Evolutionary conservation across 35 echinoderm and acorn worm genomes (phyloP).

Genomic region (Apostichopus parvimensis): DNA sequence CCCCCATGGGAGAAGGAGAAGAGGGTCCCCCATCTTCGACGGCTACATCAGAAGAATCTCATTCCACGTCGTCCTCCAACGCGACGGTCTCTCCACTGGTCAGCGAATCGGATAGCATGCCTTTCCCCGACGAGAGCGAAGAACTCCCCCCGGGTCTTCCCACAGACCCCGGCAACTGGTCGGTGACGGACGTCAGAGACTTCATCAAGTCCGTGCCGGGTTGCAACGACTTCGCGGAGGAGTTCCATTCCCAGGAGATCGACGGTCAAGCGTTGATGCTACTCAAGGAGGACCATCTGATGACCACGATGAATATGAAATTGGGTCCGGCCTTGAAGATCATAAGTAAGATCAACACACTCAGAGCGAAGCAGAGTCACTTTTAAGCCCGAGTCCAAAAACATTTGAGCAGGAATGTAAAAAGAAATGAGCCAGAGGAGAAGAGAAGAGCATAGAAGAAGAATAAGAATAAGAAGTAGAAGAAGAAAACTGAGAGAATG

Average conservation of each 20-base stretch:
- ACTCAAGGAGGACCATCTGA: slow-evolving; percentile 94
- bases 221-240: slow-evolving; percentile 85
- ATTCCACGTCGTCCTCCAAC: slow-evolving; percentile 71
- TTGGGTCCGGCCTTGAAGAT: slow-evolving; percentile 95
- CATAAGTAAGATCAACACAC: slow-evolving; percentile 78
- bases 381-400: neutral
- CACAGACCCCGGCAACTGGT: slow-evolving; percentile 79
- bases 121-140: slow-evolving; percentile 75
- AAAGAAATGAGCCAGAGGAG: too few species aligned
- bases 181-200: slow-evolving; percentile 69
- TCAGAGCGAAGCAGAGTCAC: slow-evolving; percentile 70
- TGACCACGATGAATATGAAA: slow-evolving; percentile 99
- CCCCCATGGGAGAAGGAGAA: neutral
- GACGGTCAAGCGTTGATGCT: slow-evolving; percentile 96
- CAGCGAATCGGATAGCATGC: slow-evolving; percentile 65
- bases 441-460: too few species aligned
- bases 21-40: slow-evolving; percentile 54
- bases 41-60: slow-evolving; percentile 50
- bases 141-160: slow-evolving; percentile 58
- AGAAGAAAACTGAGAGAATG: too few species aligned
- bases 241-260: slow-evolving; percentile 94
- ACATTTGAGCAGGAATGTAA: too few species aligned
- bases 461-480: too few species aligned
- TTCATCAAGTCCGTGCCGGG: slow-evolving; percentile 92
- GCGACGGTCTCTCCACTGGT: slow-evolving; percentile 54